Evolutionary conservation across 1,140 invertebrate genomes (phyloP).

Genomic region (Hermetia illucens): DNA sequence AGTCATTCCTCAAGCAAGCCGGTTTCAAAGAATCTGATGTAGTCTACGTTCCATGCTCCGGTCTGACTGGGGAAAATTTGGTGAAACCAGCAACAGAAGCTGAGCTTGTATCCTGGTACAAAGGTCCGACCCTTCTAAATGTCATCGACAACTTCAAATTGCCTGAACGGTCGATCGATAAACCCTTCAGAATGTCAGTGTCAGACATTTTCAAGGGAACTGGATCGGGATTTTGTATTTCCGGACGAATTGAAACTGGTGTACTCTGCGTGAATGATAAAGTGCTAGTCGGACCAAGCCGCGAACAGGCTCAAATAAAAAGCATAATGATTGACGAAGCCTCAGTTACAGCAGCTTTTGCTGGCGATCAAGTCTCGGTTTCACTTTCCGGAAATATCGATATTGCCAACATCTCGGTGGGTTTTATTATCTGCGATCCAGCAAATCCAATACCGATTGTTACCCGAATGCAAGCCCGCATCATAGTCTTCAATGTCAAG

Average conservation of each 20-base stretch:
- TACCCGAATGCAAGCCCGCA: constrained; percentile 71
- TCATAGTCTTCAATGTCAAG: constrained; percentile 86
- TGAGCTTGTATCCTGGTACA: constrained; percentile 68
- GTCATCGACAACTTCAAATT: constrained; percentile 77
- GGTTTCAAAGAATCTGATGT: constrained; percentile 84
- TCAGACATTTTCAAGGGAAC: constrained; percentile 92
- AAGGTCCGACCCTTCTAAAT: constrained; percentile 63
- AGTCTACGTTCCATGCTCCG: constrained; percentile 89
- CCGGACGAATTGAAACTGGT: constrained; percentile 84
- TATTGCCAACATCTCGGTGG: constrained; percentile 70
- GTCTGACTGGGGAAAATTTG: constrained; percentile 87
- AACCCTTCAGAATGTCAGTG: constrained; percentile 82
- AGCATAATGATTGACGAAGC: constrained; percentile 60
- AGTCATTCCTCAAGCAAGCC: constrained; percentile 84
- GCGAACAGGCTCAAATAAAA: constrained; percentile 64
- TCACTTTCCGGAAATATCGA: constrained; percentile 69
- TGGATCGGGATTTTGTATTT: constrained; percentile 73
- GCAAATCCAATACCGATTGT: constrained; percentile 61
- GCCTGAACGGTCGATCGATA: constrained; percentile 69
- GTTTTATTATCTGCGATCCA: constrained; percentile 74
- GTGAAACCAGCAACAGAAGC: constrained; percentile 50
- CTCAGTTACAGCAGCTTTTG: constrained; percentile 61
- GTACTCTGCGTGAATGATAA: constrained; percentile 72
- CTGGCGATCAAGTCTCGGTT: constrained; percentile 81
- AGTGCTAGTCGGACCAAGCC: constrained; percentile 73